These are phyloP conservation scores for Leptarthrus brevirostris DNA, from an alignment of 2,888 invertebrate species.

Conservation along the genomic window DNA sequence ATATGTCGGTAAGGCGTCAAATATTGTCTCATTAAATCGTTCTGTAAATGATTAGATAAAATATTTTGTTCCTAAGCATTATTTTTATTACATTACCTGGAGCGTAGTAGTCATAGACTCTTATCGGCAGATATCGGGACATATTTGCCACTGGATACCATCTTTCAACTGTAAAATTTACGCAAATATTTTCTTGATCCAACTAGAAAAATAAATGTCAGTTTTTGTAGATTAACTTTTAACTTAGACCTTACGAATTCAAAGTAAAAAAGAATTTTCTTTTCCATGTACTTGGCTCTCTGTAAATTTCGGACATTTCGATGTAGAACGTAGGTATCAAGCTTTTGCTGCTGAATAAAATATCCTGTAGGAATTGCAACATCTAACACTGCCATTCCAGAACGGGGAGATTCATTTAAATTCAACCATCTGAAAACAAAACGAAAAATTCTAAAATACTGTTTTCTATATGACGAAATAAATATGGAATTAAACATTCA, in stretches of 20 bases:
- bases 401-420: conserved; percentile 80
- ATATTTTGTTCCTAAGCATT: conserved; percentile 54
- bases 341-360: conserved; percentile 88
- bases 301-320: conserved; percentile 82
- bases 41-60: too few species aligned
- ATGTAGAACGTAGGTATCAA: conserved; percentile 87
- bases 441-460: too few species aligned
- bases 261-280: conserved; percentile 92
- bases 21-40: conserved; percentile 91
- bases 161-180: conserved; percentile 91
- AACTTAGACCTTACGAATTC: conserved; percentile 78
- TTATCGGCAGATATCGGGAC: conserved; percentile 89
- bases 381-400: conserved; percentile 89
- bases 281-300: conserved; percentile 83
- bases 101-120: conserved; percentile 95
- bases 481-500: too few species aligned
- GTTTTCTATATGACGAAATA: too few species aligned
- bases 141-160: conserved; percentile 98
- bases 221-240: too few species aligned
- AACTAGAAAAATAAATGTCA: conserved; percentile 77
- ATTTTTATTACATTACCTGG: conserved; percentile 80
- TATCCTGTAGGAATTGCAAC: conserved; percentile 91
- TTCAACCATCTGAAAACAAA: conserved; percentile 78
- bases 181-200: conserved; percentile 85
- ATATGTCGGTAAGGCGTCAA: conserved; percentile 87